Evolutionary conservation across 1,140 invertebrate species (phyloP).

Genomic region (Mercenaria mercenaria): DNA sequence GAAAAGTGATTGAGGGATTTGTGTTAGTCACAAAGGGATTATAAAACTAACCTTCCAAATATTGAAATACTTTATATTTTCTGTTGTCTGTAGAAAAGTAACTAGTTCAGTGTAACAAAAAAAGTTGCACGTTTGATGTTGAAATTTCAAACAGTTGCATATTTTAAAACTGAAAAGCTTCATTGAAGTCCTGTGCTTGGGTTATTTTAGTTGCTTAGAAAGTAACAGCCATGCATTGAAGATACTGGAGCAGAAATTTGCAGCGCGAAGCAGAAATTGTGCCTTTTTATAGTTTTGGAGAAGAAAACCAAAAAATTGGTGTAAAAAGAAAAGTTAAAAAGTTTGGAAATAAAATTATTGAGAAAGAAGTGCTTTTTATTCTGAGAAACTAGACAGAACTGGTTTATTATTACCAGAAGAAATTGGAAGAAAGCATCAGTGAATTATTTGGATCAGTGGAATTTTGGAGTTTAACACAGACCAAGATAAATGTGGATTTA

Average conservation of each 20-base stretch:
- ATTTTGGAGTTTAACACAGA: not conserved
- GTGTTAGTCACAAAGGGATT: too few species aligned
- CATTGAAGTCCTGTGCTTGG: conserved; percentile 11
- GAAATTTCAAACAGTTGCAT: too few species aligned
- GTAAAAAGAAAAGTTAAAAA: not conserved
- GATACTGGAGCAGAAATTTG: not conserved
- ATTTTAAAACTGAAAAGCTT: conserved; percentile 35
- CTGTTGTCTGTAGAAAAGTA: too few species aligned
- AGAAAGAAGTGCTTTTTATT: not conserved
- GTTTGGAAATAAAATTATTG: not conserved
- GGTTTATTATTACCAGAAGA: not conserved
- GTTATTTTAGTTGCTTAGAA: not conserved
- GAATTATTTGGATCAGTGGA: conserved; percentile 18
- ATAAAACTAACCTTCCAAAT: too few species aligned
- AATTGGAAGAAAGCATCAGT: not conserved
- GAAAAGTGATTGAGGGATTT: too few species aligned
- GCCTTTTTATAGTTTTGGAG: not conserved
- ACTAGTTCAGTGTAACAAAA: too few species aligned
- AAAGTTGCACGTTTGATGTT: too few species aligned
- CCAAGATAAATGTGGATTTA: not conserved
- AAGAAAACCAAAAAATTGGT: not conserved
- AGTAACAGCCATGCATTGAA: not conserved
- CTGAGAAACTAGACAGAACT: not conserved
- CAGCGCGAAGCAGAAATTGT: not conserved
- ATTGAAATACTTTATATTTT: too few species aligned